These are phyloP conservation scores for Apamea anceps DNA, from an alignment of 2,888 invertebrate species.

Conservation along the genomic window DNA sequence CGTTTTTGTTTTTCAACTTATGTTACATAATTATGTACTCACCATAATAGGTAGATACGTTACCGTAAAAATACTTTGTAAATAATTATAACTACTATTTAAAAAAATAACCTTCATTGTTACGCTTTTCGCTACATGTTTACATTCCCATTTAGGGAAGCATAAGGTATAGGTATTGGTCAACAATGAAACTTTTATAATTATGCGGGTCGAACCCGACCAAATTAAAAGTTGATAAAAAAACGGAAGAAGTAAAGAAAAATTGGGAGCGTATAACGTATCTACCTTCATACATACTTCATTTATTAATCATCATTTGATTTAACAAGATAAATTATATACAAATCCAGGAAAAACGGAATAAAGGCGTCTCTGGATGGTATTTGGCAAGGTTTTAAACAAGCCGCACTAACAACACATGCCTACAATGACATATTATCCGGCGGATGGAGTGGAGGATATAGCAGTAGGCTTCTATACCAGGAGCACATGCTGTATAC, in stretches of 20 bases:
- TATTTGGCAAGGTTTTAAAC: constrained; percentile 46
- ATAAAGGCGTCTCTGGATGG: constrained; percentile 28
- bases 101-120: too few species aligned
- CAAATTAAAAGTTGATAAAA: not conserved
- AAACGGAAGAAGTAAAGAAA: not conserved
- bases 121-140: not conserved
- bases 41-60: constrained; percentile 36
- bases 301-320: constrained; percentile 10
- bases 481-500: constrained; percentile 32
- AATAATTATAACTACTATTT: not conserved
- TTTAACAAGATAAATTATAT: constrained; percentile 43
- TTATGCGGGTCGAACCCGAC: not conserved
- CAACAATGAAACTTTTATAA: not conserved
- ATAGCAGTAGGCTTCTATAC: constrained; percentile 29
- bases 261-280: not conserved
- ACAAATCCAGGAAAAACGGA: constrained; percentile 36
- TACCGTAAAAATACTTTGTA: not conserved
- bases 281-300: constrained; percentile 34
- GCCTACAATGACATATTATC: constrained; percentile 31
- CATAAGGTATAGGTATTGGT: not conserved
- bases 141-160: not conserved
- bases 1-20: not conserved
- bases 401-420: constrained; percentile 35
- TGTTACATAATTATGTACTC: not conserved
- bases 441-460: constrained; percentile 12